Conservation (phyloP, 23 tunicate genomes). For the Trididemnum nubilum region DNA sequence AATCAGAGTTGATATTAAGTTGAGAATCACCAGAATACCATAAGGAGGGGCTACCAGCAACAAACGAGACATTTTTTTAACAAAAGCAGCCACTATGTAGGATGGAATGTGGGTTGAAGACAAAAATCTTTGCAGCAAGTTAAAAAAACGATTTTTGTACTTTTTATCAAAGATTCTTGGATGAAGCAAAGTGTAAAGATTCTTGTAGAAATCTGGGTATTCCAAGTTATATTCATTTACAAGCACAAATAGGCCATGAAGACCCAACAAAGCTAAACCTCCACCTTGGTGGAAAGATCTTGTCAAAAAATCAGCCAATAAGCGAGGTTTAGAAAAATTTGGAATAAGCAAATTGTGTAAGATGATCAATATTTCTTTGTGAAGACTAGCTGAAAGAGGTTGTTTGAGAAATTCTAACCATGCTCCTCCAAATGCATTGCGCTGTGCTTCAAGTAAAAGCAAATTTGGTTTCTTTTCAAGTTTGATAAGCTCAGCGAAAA, state of each 20-base stretch:
- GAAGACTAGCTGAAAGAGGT: slow-evolving; percentile 30
- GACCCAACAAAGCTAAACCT: slow-evolving; percentile 64
- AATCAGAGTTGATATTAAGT: slow-evolving; percentile 40
- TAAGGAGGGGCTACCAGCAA: slow-evolving; percentile 66
- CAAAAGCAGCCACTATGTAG: slow-evolving; percentile 81
- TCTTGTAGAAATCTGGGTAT: slow-evolving; percentile 74
- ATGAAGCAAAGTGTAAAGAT: slow-evolving; percentile 75
- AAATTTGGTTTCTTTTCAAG: not conserved
- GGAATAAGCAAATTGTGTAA: slow-evolving; percentile 63
- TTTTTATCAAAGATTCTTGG: slow-evolving; percentile 82
- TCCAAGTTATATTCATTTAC: slow-evolving; percentile 79
- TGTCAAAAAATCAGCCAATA: slow-evolving; percentile 78
- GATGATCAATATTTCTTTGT: slow-evolving; percentile 58
- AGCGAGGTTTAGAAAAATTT: slow-evolving; percentile 69
- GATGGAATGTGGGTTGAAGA: slow-evolving; percentile 79
- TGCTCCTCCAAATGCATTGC: slow-evolving; percentile 48
- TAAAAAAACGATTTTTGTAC: slow-evolving; percentile 73
- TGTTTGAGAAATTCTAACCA: slow-evolving; percentile 75
- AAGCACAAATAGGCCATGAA: slow-evolving; percentile 74
- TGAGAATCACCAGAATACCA: slow-evolving; percentile 36
- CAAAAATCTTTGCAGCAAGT: slow-evolving; percentile 60
- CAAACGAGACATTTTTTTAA: slow-evolving; percentile 75
- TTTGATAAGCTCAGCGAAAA: not conserved
- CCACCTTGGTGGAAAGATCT: slow-evolving; percentile 60
- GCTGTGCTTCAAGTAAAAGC: slow-evolving; percentile 16